Base-by-base conservation (phyloP, 2,797 vertebrate genomes). In the Pristis pectinata region DNA sequence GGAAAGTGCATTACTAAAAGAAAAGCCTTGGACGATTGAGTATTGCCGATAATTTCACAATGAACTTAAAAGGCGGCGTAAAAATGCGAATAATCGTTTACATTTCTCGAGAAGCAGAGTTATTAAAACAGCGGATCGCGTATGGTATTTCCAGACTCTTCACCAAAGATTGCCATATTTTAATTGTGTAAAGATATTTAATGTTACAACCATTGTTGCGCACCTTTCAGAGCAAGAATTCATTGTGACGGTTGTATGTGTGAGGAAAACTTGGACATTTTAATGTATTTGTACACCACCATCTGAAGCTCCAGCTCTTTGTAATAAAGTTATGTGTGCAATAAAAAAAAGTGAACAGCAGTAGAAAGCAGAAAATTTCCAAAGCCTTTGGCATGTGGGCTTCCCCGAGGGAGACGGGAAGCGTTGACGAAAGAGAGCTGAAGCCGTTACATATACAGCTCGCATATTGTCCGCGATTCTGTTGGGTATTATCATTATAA, bases 341-440 rank as follows among this genome's bases (percentile, higher is more conserved):
- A n/a, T 89, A 7, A 74, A n/a, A 87, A 37, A 91, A 91, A 91
- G 19, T 91, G 19, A 91, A 41, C 61, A 24, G n/a, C 87, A 91
- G 34, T 41, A 37, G 59, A 41, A 91, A 24, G 59, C 59, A 61
- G 61, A 91, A 91, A 17, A 91, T 91, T 91, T 91, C 87, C 87
- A 91, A 67, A 41, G 87, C 87, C 61, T 91, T 91, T 64, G 87
- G 87, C n/a, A 44, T 91, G 19, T 67, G 59, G 59, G 34, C n/a
- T 67, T 67, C 9, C 87, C 91, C 61, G 7, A 67, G 87, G 87
- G 87, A 91, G 61, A 91, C 19, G 37, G 9, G 61, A 91, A 91
- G n/a, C 59, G 10, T 91, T 91, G 87, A 91, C 87, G 19, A 91
- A 91, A 91, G 87, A 67, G 87, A 91, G 87, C 87, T 67, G 61